Evolutionary conservation across 2,888 invertebrate genomes (phyloP), one percentile per base, ranked within the genome.

Genomic region (Buathra laborator): DNA sequence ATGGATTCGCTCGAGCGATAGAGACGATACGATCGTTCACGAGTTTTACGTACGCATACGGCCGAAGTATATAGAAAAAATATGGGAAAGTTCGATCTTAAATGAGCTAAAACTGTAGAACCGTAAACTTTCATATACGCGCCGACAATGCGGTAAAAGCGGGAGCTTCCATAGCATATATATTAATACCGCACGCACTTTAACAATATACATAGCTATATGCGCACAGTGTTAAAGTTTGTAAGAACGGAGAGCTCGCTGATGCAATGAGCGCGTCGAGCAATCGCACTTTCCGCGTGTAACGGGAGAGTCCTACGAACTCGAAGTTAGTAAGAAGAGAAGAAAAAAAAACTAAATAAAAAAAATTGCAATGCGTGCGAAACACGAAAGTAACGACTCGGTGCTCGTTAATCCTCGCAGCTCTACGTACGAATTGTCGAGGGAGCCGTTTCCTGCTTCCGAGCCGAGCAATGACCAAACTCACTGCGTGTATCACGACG

Each of bases 11-110:
- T 32, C 64, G 24, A 16, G 29, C 14, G 59, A 29, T 4, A 29
- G 29, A 32, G 29, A 32, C 14, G 6, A 62, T 29, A 37, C 24
- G 43, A 72, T 68, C 44, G 14, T 59, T 24, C 48, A 16, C 68
- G 24, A 5, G 32, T 32, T 59, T 19, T 68, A 14, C n/a, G 14
- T 67, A 67, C 68, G 56, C 62, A 43, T 53, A 44, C 37, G 7
- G 43, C 5, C 19, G 59, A 10, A 10, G 44, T 9, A 56, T 53
- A 43, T 46, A 29, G 24, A 16, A 74, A 74, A 59, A 78, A 78
- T 82, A 72, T 71, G 85, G 71, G 85, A 85, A 85, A 85, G 85
- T 85, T 80, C 51, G 76, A 80, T 79, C 71, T 80, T 80, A 76
- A 85, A 85, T 80, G 83, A 85, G 70, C 79, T 72, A 76, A 72